These are phyloP conservation scores for Saturnia pavonia DNA, from an alignment of 2,888 invertebrate genomes.

Conservation along the genomic window DNA sequence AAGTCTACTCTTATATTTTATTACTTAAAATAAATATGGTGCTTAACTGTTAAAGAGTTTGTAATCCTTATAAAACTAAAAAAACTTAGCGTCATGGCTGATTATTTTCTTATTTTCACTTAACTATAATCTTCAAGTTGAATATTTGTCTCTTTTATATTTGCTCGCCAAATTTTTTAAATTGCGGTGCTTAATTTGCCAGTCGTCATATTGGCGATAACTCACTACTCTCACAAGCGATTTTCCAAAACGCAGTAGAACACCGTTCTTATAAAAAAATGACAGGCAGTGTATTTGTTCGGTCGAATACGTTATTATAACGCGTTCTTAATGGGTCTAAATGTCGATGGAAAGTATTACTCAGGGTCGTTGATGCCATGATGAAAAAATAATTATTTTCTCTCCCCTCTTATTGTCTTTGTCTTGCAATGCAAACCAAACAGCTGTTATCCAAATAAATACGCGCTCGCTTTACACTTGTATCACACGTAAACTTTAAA, in stretches of 20 bases:
- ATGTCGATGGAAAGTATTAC: too few relatives aligned
- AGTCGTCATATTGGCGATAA: neutral
- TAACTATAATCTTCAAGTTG: neutral
- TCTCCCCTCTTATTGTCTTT: too few relatives aligned
- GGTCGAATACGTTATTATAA: neutral
- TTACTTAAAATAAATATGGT: too few relatives aligned
- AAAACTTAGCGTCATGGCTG: too few relatives aligned
- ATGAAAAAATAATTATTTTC: too few relatives aligned
- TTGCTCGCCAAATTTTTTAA: neutral
- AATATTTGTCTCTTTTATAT: neutral
- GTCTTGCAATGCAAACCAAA: too few relatives aligned
- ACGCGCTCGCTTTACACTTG: neutral
- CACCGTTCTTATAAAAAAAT: neutral
- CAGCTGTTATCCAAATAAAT: neutral
- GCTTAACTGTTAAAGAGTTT: too few relatives aligned
- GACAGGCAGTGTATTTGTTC: neutral
- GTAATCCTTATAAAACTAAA: too few relatives aligned
- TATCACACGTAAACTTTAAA: constrained; percentile 13
- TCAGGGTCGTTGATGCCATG: too few relatives aligned
- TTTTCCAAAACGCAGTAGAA: neutral
- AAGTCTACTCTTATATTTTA: neutral
- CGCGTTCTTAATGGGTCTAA: neutral
- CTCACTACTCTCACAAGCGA: neutral
- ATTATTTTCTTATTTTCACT: too few relatives aligned
- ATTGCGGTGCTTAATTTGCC: too few relatives aligned